phyloP scores from a whole-genome alignment of 2,797 vertebrate genomes.

The Melanotaenia parkinsoni region DNA sequence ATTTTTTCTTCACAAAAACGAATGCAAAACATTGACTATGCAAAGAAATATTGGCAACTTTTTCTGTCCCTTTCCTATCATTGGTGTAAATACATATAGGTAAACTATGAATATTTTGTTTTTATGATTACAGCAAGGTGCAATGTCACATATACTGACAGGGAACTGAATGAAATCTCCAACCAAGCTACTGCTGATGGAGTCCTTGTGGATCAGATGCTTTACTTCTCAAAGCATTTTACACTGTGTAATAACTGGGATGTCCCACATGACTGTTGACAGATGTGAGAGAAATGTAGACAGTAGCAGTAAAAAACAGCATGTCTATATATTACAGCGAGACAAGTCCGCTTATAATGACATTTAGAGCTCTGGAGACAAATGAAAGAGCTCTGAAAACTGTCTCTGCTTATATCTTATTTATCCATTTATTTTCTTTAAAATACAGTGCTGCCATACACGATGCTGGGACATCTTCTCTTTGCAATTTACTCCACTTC shows the following conservation, averaged over 20 bases:
- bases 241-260: background rate
- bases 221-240: background rate
- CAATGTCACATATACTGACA: background rate
- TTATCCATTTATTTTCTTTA: slow-evolving; percentile 3
- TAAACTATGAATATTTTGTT: slow-evolving; percentile 31
- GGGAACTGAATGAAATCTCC: slow-evolving; percentile 4
- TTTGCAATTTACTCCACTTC: background rate
- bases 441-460: slow-evolving; percentile 4
- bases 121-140: slow-evolving; percentile 16
- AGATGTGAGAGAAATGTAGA: slow-evolving; percentile 6
- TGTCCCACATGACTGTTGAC: background rate
- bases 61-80: background rate
- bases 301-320: background rate
- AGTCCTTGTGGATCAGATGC: background rate
- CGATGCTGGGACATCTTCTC: background rate
- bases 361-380: slow-evolving; percentile 7
- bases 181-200: background rate
- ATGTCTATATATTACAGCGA: background rate
- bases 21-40: slow-evolving; percentile 14
- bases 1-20: slow-evolving; percentile 4
- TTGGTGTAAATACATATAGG: slow-evolving; percentile 9
- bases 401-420: slow-evolving; percentile 5
- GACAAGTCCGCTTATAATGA: background rate
- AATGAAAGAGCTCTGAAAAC: background rate
- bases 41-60: slow-evolving; percentile 6